Conservation (phyloP, 2,888 invertebrate species). For the Drosophila borborema region DNA sequence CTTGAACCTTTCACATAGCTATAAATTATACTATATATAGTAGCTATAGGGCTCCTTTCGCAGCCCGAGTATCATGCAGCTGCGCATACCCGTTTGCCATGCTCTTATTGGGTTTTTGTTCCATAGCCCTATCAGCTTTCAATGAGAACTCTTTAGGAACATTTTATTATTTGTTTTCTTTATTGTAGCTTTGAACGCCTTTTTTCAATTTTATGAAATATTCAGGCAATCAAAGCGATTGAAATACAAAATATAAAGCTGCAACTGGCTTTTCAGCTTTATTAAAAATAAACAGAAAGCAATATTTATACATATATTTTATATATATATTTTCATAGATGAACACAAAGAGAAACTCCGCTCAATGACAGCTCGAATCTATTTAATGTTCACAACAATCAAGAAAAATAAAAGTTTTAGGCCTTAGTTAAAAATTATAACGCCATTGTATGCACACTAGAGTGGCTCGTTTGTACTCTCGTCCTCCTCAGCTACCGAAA, state of each 20-base stretch:
- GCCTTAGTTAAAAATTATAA: slow-evolving; percentile 67
- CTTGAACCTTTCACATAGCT: neutral
- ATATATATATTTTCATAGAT: too few relatives aligned
- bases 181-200: slow-evolving; percentile 17
- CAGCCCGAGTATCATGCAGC: neutral
- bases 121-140: slow-evolving; percentile 41
- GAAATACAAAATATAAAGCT: slow-evolving; percentile 26
- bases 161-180: neutral
- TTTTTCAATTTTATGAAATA: slow-evolving; percentile 53
- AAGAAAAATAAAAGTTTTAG: slow-evolving; percentile 64
- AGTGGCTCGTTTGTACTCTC: neutral
- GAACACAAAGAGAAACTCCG: neutral
- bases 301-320: neutral
- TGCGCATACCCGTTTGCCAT: neutral
- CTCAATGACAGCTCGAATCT: slow-evolving; percentile 14
- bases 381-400: slow-evolving; percentile 43
- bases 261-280: slow-evolving; percentile 23
- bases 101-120: neutral
- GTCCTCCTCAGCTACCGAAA: neutral
- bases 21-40: too few relatives aligned
- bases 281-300: slow-evolving; percentile 1
- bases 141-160: slow-evolving; percentile 24
- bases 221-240: slow-evolving; percentile 36
- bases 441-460: slow-evolving; percentile 52
- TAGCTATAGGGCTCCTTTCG: too few relatives aligned